phyloP scores from a whole-genome alignment of 2,113 vertebrate species.

The Bambusicola thoracicus region DNA sequence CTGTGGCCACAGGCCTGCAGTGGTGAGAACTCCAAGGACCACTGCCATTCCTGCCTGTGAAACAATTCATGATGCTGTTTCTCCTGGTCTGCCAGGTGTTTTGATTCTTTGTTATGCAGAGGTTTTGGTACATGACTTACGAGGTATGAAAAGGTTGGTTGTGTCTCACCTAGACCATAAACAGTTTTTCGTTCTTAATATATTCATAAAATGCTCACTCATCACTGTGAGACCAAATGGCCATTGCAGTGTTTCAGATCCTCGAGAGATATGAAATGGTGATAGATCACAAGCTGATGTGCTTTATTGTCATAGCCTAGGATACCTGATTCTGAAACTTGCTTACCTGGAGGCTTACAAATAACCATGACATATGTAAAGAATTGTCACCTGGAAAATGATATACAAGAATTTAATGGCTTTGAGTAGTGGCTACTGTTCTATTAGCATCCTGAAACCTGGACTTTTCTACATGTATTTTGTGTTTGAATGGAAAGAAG shows the following conservation, averaged over 20 bases:
- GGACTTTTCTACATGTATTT: background rate
- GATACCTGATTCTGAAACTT: background rate
- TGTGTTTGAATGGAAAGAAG: background rate
- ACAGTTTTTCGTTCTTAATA: background rate
- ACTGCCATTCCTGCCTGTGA: background rate
- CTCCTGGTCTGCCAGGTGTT: background rate
- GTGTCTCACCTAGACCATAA: background rate
- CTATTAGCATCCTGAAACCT: background rate
- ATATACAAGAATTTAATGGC: background rate
- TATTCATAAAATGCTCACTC: fast-evolving
- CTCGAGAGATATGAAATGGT: background rate
- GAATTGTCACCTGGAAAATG: background rate
- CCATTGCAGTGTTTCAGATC: background rate
- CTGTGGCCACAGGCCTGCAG: background rate
- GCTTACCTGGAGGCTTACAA: background rate
- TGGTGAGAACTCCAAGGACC: background rate
- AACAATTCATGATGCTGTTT: background rate
- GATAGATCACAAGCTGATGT: background rate
- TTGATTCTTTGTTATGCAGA: background rate
- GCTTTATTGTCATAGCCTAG: background rate
- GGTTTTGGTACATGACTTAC: background rate
- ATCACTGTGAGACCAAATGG: fast-evolving
- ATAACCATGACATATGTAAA: background rate
- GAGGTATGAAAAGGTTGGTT: background rate
- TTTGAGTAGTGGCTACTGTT: background rate